A percentile compares a stretch with the other conserved stretches of the same genome.
Conservation (phyloP, 2,113 vertebrate genomes). For the Tichodroma muraria region DNA sequence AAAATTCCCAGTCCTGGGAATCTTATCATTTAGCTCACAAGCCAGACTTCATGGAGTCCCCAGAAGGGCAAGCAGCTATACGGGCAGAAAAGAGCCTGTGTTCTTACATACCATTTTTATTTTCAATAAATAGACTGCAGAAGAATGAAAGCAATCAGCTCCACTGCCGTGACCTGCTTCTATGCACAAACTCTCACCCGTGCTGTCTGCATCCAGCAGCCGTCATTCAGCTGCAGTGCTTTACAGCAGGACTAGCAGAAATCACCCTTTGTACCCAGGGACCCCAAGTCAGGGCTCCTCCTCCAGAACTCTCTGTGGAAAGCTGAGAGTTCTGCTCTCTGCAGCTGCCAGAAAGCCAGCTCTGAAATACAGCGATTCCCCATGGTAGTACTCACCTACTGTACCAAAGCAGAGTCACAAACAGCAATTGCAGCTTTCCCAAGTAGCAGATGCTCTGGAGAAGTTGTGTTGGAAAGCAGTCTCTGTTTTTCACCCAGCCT, state of each 20-base stretch:
- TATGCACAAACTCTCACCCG: not conserved
- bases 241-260: constrained; percentile 13
- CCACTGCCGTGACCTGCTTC: not conserved
- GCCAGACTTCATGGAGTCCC: not conserved
- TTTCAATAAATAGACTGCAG: constrained; percentile 30
- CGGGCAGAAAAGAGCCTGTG: not conserved
- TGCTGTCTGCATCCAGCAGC: not conserved
- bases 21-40: constrained; percentile 24
- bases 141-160: not conserved
- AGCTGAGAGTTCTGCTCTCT: not conserved
- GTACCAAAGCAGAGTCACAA: not conserved
- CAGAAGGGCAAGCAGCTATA: not conserved
- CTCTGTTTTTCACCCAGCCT: not conserved
- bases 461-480: not conserved
- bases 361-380: not conserved
- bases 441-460: not conserved
- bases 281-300: constrained; percentile 82
- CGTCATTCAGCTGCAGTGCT: not conserved
- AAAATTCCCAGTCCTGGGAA: constrained; percentile 29
- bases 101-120: constrained; percentile 19
- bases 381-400: not conserved
- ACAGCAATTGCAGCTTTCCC: not conserved
- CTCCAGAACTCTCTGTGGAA: constrained; percentile 42
- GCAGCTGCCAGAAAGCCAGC: not conserved
- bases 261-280: constrained; percentile 88